These are phyloP conservation scores for Coenonympha glycerion DNA, from an alignment of 2,888 invertebrate species.

Conservation along the genomic window DNA sequence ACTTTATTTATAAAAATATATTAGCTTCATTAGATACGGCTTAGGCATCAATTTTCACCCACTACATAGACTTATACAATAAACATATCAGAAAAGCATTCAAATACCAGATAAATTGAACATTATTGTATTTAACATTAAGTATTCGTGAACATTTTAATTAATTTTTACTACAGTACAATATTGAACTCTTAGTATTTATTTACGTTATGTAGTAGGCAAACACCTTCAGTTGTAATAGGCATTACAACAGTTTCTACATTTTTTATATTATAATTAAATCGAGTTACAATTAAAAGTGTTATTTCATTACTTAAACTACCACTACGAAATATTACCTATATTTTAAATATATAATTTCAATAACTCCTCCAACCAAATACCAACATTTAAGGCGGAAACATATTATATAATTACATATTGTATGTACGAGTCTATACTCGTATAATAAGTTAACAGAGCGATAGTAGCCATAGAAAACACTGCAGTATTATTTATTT, in stretches of 20 bases:
- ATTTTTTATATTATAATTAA: neutral
- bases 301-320: neutral
- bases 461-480: no score
- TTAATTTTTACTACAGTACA: no score
- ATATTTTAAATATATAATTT: neutral
- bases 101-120: no score
- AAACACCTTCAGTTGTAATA: neutral
- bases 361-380: neutral
- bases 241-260: neutral
- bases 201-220: neutral
- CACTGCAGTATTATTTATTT: no score
- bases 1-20: slow-evolving; percentile 26
- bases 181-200: no score
- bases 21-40: slow-evolving; percentile 13
- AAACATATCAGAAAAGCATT: no score
- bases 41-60: neutral
- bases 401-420: no score
- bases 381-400: neutral
- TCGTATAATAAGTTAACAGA: no score
- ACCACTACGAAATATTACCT: neutral
- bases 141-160: no score
- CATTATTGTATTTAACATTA: no score
- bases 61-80: neutral
- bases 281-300: neutral
- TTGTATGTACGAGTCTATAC: no score